Evolutionary conservation across 2,888 invertebrate genomes (phyloP), one percentile per base, ranked within the genome.

Genomic region (Lasioglossum marginatum): DNA sequence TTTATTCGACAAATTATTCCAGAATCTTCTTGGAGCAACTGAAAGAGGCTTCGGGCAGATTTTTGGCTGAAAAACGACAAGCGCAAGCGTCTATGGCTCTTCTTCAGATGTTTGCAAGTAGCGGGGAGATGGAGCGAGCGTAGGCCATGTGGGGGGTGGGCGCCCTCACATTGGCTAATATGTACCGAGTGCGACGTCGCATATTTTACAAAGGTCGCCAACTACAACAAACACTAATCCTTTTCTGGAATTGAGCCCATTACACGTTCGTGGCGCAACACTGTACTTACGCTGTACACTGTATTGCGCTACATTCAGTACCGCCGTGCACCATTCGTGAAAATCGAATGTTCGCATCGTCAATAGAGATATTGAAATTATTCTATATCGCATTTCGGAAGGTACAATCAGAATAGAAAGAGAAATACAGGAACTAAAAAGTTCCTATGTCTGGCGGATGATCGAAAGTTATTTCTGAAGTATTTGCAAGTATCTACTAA

Each of bases 81-180:
- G 98, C 98, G 74, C 97, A 98, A 95, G 98, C 98, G 96, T 98
- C 98, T 77, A 97, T 98, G 97, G 98, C 98, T 95, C 96, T 98
- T 94, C 96, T 98, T 93, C 97, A 98, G 95, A 95, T 98, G 91
- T 97, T 97, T 93, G 94, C 95, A 77, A 93, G 91, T 73, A 93
- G 94, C 40, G 94, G 94, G 68, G 95, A 95, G 92, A 94, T 94
- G 94, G 94, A 95, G 91, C 93, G 94, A 92, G 94, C 95, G 94
- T 95, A 95, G 95, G 95, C 94, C 93, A 95, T 94, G 95, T 95
- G 94, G 94, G 94, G 94, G 92, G 94, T 95, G 94, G 94, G 94
- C 93, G 94, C 94, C 93, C 94, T 95, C 93, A 94, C 94, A 91
- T 87, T 95, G 92, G 95, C 94, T 79, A 94, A 94, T 77, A 95